Percentiles rank a stretch among this genome's conserved stretches.
Evolutionary conservation across 1,140 invertebrate genomes (phyloP).

Genomic region (Drosophila persimilis): DNA sequence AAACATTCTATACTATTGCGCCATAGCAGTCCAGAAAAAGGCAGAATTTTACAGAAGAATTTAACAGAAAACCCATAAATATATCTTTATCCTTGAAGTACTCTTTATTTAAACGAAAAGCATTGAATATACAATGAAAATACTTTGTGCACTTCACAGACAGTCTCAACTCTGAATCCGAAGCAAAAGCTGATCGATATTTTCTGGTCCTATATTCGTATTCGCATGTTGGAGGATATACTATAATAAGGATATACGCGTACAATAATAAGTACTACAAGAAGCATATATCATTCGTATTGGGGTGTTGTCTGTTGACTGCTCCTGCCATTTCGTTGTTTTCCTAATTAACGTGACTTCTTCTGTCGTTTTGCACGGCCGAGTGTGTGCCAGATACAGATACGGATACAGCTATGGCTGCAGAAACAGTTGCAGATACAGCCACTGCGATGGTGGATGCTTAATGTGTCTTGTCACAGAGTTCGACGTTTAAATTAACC

Average conservation of each 20-base stretch:
- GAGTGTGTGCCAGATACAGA: slow-evolving; percentile 36
- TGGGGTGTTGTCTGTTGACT: slow-evolving; percentile 14
- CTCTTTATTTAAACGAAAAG: no score
- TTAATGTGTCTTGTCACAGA: slow-evolving; percentile 73
- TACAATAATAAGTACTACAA: slow-evolving; percentile 22
- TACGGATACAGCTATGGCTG: slow-evolving; percentile 23
- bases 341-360: slow-evolving; percentile 70
- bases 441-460: slow-evolving; percentile 26
- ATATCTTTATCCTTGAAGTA: no score
- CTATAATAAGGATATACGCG: background rate
- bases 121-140: no score
- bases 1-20: no score
- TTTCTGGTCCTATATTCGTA: no score
- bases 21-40: no score
- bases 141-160: no score
- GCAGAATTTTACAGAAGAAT: no score
- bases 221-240: no score
- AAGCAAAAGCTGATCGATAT: no score
- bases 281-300: slow-evolving; percentile 56
- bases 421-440: slow-evolving; percentile 8
- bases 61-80: no score
- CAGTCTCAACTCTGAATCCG: no score
- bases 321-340: slow-evolving; percentile 38
- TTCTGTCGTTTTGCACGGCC: slow-evolving; percentile 29
- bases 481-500: slow-evolving; percentile 77